Percentiles rank a stretch among this genome's conserved stretches.
Conservation (phyloP, 2,113 vertebrate species). For the Verasper variegatus region DNA sequence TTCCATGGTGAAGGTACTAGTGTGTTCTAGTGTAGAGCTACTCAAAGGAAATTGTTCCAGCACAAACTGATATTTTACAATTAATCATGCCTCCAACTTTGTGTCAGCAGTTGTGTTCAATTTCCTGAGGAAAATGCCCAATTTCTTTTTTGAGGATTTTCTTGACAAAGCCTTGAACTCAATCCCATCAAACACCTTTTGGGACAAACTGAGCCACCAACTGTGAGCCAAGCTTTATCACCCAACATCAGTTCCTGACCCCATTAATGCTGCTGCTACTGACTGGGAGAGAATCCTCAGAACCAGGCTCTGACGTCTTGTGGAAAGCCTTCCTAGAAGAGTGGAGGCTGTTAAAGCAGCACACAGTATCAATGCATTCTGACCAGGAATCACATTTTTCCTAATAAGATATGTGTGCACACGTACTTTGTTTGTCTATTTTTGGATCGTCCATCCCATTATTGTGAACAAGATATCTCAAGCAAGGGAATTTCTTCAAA, state of each 20-base stretch:
- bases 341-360: conserved; percentile 1
- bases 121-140: not conserved
- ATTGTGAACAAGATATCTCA: too few species aligned
- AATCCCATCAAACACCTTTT: conserved; percentile 56
- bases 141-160: not conserved
- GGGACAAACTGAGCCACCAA: conserved; percentile 42
- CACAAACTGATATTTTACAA: not conserved
- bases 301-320: conserved; percentile 20
- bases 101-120: not conserved
- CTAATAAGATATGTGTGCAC: too few species aligned
- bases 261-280: conserved; percentile 40
- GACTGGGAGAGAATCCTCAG: conserved; percentile 47
- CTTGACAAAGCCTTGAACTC: conserved; percentile 27
- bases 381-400: not conserved
- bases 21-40: not conserved
- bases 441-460: too few species aligned
- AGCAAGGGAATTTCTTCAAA: too few species aligned
- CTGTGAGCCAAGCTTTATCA: conserved; percentile 52
- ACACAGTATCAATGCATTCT: not conserved
- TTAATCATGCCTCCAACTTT: not conserved
- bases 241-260: conserved; percentile 56
- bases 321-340: conserved; percentile 35
- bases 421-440: not conserved
- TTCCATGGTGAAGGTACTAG: too few species aligned
- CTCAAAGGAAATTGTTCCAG: not conserved